Percentiles rank a stretch among this genome's conserved stretches.
Conservation (phyloP, 2,888 invertebrate genomes). For the Embidobia sp. region DNA sequence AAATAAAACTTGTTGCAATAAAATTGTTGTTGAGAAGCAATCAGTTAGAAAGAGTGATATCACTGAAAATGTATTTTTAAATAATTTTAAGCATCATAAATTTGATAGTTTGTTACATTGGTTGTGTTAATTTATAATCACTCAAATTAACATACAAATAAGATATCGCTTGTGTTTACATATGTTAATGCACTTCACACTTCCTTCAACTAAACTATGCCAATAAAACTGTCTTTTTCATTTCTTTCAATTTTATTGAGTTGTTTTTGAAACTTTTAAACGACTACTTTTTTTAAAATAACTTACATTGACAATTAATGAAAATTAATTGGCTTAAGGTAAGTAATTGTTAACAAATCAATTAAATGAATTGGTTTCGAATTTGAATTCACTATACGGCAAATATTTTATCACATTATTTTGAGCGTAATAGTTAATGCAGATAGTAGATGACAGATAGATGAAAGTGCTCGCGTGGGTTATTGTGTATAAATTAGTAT, state of each 20-base stretch:
- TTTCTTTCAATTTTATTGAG: too few species aligned
- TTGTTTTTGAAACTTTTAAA: too few species aligned
- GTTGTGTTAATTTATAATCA: constrained; percentile 11
- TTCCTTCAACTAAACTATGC: neutral
- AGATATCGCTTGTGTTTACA: constrained; percentile 4
- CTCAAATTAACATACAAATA: constrained; percentile 23
- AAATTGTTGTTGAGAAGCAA: constrained; percentile 34
- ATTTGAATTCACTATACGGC: neutral
- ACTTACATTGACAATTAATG: too few species aligned
- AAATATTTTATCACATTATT: constrained; percentile 7
- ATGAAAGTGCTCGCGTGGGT: constrained; percentile 11
- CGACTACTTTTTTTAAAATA: too few species aligned
- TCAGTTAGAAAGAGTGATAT: constrained; percentile 38
- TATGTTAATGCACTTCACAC: neutral
- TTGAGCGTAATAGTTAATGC: constrained; percentile 27
- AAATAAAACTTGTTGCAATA: constrained; percentile 25
- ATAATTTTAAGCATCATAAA: constrained; percentile 24
- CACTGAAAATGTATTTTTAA: constrained; percentile 33
- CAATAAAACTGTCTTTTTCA: too few species aligned
- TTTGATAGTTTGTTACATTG: constrained; percentile 12
- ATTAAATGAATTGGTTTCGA: too few species aligned
- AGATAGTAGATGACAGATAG: constrained; percentile 25
- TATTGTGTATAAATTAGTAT: constrained; percentile 28
- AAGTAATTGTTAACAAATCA: too few species aligned
- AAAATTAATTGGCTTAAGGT: too few species aligned